Conservation (phyloP, 2,113 vertebrate species). For the Microtus oregoni region DNA sequence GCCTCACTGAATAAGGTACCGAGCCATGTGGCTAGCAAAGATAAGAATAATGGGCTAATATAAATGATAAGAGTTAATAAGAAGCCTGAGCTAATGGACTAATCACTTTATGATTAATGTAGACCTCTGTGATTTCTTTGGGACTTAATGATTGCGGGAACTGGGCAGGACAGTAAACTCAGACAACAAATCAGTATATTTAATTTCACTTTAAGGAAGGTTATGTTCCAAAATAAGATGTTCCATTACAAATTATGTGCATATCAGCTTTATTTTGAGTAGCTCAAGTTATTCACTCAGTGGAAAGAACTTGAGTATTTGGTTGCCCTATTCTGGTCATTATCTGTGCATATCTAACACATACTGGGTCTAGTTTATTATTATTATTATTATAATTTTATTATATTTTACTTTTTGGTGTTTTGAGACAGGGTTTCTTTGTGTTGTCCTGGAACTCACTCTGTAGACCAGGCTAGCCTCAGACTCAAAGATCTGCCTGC, state of each 20-base stretch:
- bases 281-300: constrained; percentile 24
- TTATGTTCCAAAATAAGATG: constrained; percentile 14
- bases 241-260: not conserved
- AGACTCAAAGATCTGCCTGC: not conserved
- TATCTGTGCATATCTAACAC: not conserved
- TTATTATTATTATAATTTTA: too few relatives aligned
- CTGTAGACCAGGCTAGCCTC: not conserved
- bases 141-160: too few relatives aligned
- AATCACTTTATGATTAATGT: too few relatives aligned
- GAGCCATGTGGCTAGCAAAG: too few relatives aligned
- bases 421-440: not conserved
- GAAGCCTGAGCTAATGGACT: too few relatives aligned
- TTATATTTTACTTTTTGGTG: not conserved
- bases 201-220: not conserved
- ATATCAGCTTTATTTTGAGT: constrained; percentile 5
- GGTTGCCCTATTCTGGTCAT: not conserved
- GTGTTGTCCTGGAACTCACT: not conserved
- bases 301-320: constrained; percentile 44
- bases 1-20: too few relatives aligned
- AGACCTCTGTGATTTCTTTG: too few relatives aligned
- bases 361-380: not conserved
- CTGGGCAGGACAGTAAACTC: too few relatives aligned
- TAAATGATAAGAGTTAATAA: too few relatives aligned
- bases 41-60: too few relatives aligned
- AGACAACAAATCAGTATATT: not conserved